A percentile compares a stretch with the other conserved stretches of the same genome.
Evolutionary conservation across 2,113 vertebrate species (phyloP).

Genomic region (Macroglossus sobrinus): DNA sequence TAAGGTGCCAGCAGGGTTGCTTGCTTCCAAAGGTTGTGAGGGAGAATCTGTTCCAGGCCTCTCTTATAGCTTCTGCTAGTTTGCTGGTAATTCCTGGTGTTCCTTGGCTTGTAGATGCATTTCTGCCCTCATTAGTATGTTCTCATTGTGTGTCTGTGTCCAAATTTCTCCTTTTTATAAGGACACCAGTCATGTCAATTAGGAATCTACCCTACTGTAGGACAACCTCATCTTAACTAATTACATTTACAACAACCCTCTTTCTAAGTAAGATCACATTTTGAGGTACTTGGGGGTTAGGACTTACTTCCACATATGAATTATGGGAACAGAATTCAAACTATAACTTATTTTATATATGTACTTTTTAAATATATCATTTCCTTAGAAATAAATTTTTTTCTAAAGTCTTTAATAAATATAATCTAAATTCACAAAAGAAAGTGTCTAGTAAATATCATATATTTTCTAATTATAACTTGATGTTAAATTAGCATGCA

Average conservation of each 20-base stretch:
- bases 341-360: not conserved
- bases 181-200: not conserved
- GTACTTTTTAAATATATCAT: not conserved
- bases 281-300: not conserved
- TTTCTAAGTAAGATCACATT: not conserved
- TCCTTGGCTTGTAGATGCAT: not conserved
- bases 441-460: not conserved
- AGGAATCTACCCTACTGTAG: not conserved
- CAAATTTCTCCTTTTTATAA: not conserved
- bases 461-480: not conserved
- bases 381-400: constrained; percentile 13
- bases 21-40: not conserved
- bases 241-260: not conserved
- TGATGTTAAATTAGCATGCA: not conserved
- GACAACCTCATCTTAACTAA: not conserved
- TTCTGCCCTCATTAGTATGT: not conserved
- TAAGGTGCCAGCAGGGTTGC: not conserved
- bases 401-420: not conserved
- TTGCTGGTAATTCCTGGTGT: not conserved
- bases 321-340: not conserved
- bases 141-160: not conserved
- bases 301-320: not conserved
- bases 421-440: not conserved
- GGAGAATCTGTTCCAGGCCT: not conserved
- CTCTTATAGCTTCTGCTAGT: not conserved